These are phyloP conservation scores for Gymnothorax javanicus DNA, from an alignment of 2,797 vertebrate genomes.

Conservation along the genomic window DNA sequence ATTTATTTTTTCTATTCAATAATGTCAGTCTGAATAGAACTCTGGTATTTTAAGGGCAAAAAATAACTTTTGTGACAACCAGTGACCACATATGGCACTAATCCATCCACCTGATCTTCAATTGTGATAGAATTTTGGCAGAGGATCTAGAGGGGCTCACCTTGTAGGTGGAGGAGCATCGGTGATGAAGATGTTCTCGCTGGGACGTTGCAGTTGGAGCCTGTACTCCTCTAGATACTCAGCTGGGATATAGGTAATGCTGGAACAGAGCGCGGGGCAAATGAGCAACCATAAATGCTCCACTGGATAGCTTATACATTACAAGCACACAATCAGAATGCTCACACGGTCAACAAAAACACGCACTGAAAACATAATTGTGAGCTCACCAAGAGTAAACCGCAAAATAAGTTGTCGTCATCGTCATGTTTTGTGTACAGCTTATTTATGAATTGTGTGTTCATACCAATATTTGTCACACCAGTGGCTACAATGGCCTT, in stretches of 20 bases:
- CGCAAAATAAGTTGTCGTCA: conserved; percentile 48
- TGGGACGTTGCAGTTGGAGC: conserved; percentile 67
- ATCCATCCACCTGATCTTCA: too few species aligned
- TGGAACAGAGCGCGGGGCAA: conserved; percentile 63
- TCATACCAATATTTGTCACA: conserved; percentile 9
- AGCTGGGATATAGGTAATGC: conserved; percentile 90
- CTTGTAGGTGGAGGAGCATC: conserved; percentile 43
- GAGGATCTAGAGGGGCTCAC: conserved; percentile 49
- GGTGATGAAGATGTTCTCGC: conserved; percentile 62
- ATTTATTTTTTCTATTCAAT: too few species aligned
- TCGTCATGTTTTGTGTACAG: conserved; percentile 7
- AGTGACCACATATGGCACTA: too few species aligned
- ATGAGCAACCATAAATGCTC: background rate
- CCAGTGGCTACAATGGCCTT: background rate
- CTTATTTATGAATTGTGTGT: background rate
- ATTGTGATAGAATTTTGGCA: background rate
- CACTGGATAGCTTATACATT: background rate
- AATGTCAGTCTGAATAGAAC: too few species aligned
- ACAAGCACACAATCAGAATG: too few species aligned
- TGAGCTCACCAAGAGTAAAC: conserved; percentile 24
- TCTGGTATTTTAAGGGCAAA: too few species aligned
- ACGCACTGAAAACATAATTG: background rate
- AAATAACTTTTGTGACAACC: too few species aligned
- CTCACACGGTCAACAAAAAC: background rate
- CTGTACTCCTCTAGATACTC: conserved; percentile 92